phyloP scores from a whole-genome alignment of 2,113 vertebrate genomes.

The Heterotilapia buettikoferi region DNA sequence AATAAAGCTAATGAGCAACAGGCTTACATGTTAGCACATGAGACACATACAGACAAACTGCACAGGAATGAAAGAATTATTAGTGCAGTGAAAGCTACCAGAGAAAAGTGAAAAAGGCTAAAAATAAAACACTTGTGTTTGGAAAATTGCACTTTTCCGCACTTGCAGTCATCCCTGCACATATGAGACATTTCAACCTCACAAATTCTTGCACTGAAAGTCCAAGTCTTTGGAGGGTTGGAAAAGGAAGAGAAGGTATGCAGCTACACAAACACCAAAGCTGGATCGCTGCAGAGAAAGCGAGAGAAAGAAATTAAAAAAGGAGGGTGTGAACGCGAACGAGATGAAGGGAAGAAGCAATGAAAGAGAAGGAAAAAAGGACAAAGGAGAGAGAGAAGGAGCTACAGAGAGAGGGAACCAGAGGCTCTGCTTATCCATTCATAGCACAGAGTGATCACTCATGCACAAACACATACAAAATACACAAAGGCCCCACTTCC shows the following conservation, averaged over 20 bases:
- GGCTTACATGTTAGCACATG: background rate
- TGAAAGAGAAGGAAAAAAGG: background rate
- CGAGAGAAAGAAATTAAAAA: background rate
- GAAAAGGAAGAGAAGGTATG: background rate
- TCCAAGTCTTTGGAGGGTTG: background rate
- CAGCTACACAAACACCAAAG: background rate
- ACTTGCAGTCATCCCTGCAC: background rate
- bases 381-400: background rate
- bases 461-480: slow-evolving; percentile 62
- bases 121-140: background rate
- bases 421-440: slow-evolving; percentile 55
- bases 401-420: background rate
- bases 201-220: background rate
- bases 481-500: slow-evolving; percentile 57
- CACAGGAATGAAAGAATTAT: background rate
- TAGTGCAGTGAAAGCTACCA: background rate
- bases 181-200: background rate
- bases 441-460: slow-evolving; percentile 56
- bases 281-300: background rate
- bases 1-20: background rate
- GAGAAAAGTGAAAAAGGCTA: background rate
- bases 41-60: background rate
- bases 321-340: background rate
- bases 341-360: background rate
- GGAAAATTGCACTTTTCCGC: background rate